Conservation (phyloP, 1,140 invertebrate species). For the Chironomus striatipennis region DNA sequence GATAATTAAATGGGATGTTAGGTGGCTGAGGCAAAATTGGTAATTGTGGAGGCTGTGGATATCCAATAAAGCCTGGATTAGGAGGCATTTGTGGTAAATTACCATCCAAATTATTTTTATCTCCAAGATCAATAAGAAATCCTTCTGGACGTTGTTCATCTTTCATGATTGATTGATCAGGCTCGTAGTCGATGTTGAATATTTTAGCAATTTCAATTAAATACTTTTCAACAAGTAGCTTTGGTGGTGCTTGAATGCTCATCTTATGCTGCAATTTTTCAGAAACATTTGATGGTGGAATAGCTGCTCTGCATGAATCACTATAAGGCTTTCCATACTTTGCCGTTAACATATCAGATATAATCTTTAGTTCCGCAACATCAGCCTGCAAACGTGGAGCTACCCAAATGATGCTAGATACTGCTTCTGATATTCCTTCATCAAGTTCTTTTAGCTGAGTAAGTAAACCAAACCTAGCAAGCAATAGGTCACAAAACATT, state of each 20-base stretch:
- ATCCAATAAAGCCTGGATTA: constrained; percentile 64
- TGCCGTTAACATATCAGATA: constrained; percentile 77
- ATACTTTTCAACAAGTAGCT: constrained; percentile 92
- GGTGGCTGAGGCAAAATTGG: constrained; percentile 43
- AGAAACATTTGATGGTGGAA: constrained; percentile 66
- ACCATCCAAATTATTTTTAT: constrained; percentile 49
- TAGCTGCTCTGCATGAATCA: constrained; percentile 71
- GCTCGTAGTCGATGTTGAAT: constrained; percentile 85
- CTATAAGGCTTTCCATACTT: constrained; percentile 96
- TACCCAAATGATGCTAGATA: constrained; percentile 95
- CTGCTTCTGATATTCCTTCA: constrained; percentile 89
- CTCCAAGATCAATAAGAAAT: constrained; percentile 70
- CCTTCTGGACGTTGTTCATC: constrained; percentile 67
- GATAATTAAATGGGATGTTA: constrained; percentile 39
- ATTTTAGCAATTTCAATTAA: constrained; percentile 94
- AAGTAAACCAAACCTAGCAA: constrained; percentile 93
- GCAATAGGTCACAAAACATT: constrained; percentile 97
- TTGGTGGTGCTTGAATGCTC: constrained; percentile 91
- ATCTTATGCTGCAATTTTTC: constrained; percentile 95
- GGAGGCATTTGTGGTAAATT: constrained; percentile 49
- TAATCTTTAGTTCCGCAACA: constrained; percentile 61
- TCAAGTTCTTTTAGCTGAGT: constrained; percentile 97
- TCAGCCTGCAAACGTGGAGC: constrained; percentile 80
- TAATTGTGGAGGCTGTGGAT: constrained; percentile 55
- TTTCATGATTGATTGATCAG: constrained; percentile 84